phyloP scores from a whole-genome alignment of 2,888 invertebrate genomes.

The Pedicia rivosa region DNA sequence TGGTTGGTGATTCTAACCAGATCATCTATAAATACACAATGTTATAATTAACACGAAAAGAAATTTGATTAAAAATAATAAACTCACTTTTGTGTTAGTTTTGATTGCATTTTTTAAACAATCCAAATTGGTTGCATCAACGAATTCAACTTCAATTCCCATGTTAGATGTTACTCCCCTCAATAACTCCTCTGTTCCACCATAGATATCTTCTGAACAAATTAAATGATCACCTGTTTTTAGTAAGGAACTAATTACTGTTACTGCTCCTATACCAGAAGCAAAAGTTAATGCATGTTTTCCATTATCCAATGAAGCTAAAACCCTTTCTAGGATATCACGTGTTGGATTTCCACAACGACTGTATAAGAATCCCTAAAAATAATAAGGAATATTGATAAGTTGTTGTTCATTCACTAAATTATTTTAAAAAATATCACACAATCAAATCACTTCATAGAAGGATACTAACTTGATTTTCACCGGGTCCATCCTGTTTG shows the following conservation, averaged over 20 bases:
- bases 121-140: slow-evolving; percentile 54
- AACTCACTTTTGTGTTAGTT: slow-evolving; percentile 67
- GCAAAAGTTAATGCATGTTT: slow-evolving; percentile 71
- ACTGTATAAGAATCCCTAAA: slow-evolving; percentile 77
- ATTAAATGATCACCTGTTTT: slow-evolving; percentile 79
- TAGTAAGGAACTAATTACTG: slow-evolving; percentile 57
- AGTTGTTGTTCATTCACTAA: too few relatives aligned
- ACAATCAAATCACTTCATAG: too few relatives aligned
- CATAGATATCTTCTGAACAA: slow-evolving; percentile 86
- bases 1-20: slow-evolving; percentile 95
- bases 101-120: slow-evolving; percentile 54
- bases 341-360: slow-evolving; percentile 91
- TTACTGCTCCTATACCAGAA: slow-evolving; percentile 81
- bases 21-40: slow-evolving; percentile 55
- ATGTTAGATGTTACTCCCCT: too few relatives aligned
- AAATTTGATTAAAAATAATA: too few relatives aligned
- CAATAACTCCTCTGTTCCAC: slow-evolving; percentile 73
- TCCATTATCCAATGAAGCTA: slow-evolving; percentile 82
- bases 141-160: slow-evolving; percentile 60
- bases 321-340: slow-evolving; percentile 68
- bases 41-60: slow-evolving; percentile 6
- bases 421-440: too few relatives aligned
- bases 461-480: slow-evolving; percentile 52
- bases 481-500: slow-evolving; percentile 71
- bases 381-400: too few relatives aligned